Percentiles rank a stretch among this genome's conserved stretches.
These are phyloP conservation scores for Norana najaformis DNA, from an alignment of 2,888 invertebrate species.

Conservation along the genomic window DNA sequence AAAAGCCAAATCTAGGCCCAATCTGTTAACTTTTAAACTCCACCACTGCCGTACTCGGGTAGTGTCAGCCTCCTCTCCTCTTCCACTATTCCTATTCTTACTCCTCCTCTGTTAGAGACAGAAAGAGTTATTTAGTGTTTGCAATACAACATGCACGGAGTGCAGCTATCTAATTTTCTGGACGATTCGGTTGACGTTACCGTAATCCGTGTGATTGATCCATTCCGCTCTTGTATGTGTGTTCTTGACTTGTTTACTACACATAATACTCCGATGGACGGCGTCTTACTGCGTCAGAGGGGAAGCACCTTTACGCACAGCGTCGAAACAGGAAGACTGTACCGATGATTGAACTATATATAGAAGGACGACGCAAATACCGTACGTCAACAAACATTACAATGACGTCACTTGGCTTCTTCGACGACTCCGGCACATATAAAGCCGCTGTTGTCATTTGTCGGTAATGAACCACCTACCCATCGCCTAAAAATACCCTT, in stretches of 20 bases:
- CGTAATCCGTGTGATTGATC: neutral
- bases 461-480: neutral
- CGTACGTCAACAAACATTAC: neutral
- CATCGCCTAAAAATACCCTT: neutral
- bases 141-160: neutral
- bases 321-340: neutral
- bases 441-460: neutral
- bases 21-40: too few relatives aligned
- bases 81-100: too few relatives aligned
- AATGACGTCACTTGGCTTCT: neutral
- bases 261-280: neutral
- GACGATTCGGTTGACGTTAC: neutral
- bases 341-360: neutral
- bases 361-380: neutral
- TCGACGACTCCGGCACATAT: constrained; percentile 13
- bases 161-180: neutral
- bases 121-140: neutral
- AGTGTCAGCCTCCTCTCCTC: too few relatives aligned
- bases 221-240: neutral
- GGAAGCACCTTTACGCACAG: neutral
- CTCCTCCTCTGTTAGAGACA: too few relatives aligned
- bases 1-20: too few relatives aligned
- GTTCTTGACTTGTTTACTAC: neutral
- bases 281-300: neutral
- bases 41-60: too few relatives aligned